Evolutionary conservation across 2,113 vertebrate genomes (phyloP).

Genomic region (Corydoras sp.): DNA sequence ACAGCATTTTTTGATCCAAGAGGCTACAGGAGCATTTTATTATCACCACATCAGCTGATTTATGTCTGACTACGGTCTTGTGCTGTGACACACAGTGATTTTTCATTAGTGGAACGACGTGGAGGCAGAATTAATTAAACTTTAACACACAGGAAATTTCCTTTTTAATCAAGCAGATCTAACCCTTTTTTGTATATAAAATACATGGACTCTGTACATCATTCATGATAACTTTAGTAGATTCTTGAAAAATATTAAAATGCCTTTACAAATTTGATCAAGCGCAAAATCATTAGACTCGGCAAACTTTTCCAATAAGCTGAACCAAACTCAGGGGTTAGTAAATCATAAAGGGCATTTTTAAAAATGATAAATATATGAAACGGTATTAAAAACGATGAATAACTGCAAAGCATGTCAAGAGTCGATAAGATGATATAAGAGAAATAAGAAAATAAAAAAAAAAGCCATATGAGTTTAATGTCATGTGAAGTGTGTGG

Average conservation of each 20-base stretch:
- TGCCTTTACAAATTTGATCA: background rate
- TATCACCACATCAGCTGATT: background rate
- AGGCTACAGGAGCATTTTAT: background rate
- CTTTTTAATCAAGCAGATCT: conserved; percentile 14
- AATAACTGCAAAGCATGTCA: no score
- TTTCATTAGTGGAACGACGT: background rate
- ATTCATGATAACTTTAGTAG: background rate
- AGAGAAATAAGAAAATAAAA: no score
- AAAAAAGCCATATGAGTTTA: no score
- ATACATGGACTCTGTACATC: background rate
- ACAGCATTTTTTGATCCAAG: no score
- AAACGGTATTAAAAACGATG: no score
- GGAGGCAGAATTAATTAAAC: conserved; percentile 1
- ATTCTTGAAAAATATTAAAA: conserved; percentile 2
- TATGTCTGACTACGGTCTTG: background rate
- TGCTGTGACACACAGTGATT: conserved; percentile 5
- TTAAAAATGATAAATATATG: no score
- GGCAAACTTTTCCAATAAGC: no score
- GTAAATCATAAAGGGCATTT: no score
- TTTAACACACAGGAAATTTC: conserved; percentile 1
- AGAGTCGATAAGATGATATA: no score
- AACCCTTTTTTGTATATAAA: background rate
- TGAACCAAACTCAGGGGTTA: no score
- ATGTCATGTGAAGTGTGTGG: no score
- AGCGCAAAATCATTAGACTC: background rate